phyloP scores from a whole-genome alignment of 2,797 vertebrate species.

The Oryzias sinensis region DNA sequence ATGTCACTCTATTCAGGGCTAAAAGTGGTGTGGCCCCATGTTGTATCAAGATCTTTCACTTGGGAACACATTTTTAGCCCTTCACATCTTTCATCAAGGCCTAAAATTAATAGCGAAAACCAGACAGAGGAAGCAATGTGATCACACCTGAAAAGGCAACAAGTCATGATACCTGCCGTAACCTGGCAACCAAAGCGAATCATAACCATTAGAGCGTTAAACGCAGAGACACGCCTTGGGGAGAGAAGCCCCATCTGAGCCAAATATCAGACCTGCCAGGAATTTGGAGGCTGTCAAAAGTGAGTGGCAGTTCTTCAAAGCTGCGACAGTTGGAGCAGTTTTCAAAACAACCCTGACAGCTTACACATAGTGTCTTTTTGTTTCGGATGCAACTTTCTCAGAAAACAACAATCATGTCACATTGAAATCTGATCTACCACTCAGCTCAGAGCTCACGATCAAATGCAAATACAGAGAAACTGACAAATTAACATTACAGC shows the following conservation, averaged over 20 bases:
- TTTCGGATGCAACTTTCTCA: neutral
- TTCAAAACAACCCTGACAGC: conserved; percentile 37
- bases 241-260: conserved; percentile 33
- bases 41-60: conserved; percentile 1
- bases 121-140: conserved; percentile 16
- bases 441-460: conserved; percentile 15
- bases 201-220: conserved; percentile 30
- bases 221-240: conserved; percentile 29
- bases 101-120: conserved; percentile 15
- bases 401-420: neutral
- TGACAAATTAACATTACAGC: neutral
- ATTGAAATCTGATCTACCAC: too few species aligned
- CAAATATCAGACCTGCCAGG: conserved; percentile 45
- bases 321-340: conserved; percentile 27
- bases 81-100: conserved; percentile 17
- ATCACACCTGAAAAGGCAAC: conserved; percentile 1
- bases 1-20: too few species aligned
- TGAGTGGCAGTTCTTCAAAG: conserved; percentile 34
- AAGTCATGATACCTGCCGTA: neutral
- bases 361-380: conserved; percentile 15
- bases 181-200: conserved; percentile 37
- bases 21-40: too few species aligned
- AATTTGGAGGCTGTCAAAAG: conserved; percentile 28
- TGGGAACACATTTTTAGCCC: neutral
- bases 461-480: conserved; percentile 13